A percentile compares a stretch with the other conserved stretches of the same genome.
Evolutionary conservation across 2,888 invertebrate species (phyloP).

Genomic region (Marronus borbonicus): DNA sequence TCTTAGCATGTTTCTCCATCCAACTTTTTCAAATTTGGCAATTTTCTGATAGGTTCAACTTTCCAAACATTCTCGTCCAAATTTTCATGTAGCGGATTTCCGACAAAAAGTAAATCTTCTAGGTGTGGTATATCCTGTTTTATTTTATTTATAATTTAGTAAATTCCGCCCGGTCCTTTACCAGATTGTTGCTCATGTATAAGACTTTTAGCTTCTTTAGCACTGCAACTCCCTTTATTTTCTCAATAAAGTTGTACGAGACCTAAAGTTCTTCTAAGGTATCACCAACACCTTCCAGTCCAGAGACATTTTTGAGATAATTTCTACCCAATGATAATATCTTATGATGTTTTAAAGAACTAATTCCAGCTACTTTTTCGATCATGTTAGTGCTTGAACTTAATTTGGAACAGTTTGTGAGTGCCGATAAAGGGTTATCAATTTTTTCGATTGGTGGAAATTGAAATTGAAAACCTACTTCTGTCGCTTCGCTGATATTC

Average conservation of each 20-base stretch:
- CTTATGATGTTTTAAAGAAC: conserved; percentile 86
- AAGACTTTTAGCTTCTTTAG: conserved; percentile 87
- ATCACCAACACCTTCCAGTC: conserved; percentile 90
- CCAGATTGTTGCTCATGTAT: conserved; percentile 86
- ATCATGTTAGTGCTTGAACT: conserved; percentile 95
- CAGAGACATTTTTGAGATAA: conserved; percentile 90
- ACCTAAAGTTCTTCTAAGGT: conserved; percentile 95
- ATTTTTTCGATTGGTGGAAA: conserved; percentile 97
- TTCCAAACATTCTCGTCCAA: conserved; percentile 80
- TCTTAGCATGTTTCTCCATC: conserved; percentile 85
- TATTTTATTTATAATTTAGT: no score
- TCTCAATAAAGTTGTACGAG: conserved; percentile 94
- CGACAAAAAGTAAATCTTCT: conserved; percentile 85
- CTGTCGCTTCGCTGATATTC: conserved; percentile 79
- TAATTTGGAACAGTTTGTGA: conserved; percentile 87
- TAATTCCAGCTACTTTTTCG: conserved; percentile 90
- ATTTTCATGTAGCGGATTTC: conserved; percentile 84
- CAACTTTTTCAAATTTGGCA: conserved; percentile 85
- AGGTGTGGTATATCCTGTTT: conserved; percentile 80
- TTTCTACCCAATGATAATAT: conserved; percentile 91
- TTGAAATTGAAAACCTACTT: conserved; percentile 88
- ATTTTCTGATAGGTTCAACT: conserved; percentile 79
- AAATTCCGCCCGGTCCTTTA: conserved; percentile 94
- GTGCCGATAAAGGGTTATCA: conserved; percentile 85
- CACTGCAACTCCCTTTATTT: conserved; percentile 88